Evolutionary conservation across 2,797 vertebrate species (phyloP).

Genomic region (Aulostomus chinensis): DNA sequence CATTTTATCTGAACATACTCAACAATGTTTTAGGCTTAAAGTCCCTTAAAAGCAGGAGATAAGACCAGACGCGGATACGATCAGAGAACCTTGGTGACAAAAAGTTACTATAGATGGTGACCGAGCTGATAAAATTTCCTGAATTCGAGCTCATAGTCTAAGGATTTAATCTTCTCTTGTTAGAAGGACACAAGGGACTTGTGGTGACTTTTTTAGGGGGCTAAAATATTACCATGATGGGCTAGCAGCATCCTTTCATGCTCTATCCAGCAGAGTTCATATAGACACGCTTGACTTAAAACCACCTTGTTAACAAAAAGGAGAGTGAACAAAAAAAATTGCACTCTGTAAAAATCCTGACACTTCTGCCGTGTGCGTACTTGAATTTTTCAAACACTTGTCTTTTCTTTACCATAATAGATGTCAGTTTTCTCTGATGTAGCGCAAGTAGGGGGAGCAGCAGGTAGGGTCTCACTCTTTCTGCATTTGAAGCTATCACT

Average conservation of each 20-base stretch:
- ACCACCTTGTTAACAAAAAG: slow-evolving; percentile 97
- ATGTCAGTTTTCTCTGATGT: slow-evolving; percentile 98
- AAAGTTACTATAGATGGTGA: slow-evolving; percentile 55
- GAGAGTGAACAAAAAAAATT: slow-evolving; percentile 72
- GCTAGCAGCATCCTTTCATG: slow-evolving; percentile 85
- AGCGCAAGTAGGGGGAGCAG: slow-evolving; percentile 88
- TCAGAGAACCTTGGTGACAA: slow-evolving; percentile 5
- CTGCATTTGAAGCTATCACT: slow-evolving; percentile 94
- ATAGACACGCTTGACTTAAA: slow-evolving; percentile 94
- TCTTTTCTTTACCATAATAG: slow-evolving; percentile 99
- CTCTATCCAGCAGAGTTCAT: slow-evolving; percentile 95
- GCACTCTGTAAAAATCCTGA: slow-evolving; percentile 94
- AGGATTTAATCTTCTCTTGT: slow-evolving; percentile 68
- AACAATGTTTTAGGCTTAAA: no score
- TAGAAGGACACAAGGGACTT: slow-evolving; percentile 81
- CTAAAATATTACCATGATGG: slow-evolving; percentile 91
- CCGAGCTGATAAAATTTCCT: slow-evolving; percentile 40
- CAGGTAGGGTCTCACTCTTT: slow-evolving; percentile 93
- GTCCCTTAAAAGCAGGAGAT: no score
- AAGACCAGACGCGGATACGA: no score
- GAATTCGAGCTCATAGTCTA: slow-evolving; percentile 48
- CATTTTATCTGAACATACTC: no score
- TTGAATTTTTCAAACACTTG: slow-evolving; percentile 99
- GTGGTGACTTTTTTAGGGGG: slow-evolving; percentile 86
- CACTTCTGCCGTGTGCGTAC: slow-evolving; percentile 86